A percentile compares a stretch with the other conserved stretches of the same genome.
phyloP scores from a whole-genome alignment of 2,888 invertebrate genomes.

The Leptinotarsa haldemani region DNA sequence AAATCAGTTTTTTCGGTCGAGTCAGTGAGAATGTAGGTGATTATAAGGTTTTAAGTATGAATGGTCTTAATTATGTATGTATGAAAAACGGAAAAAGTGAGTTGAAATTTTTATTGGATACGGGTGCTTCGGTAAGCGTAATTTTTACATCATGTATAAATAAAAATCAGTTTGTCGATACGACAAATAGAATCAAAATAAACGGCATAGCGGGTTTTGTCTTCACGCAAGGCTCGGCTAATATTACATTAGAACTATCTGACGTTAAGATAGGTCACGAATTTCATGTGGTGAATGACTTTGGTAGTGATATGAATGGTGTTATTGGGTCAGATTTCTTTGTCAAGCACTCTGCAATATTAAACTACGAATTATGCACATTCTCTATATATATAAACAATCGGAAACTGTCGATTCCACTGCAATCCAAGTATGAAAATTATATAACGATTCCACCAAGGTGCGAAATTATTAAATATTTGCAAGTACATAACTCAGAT shows the following conservation, averaged over 20 bases:
- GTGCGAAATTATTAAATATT: too few relatives aligned
- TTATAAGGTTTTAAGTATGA: background rate
- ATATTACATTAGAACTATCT: constrained; percentile 31
- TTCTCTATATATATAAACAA: constrained; percentile 26
- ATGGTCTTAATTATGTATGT: constrained; percentile 3
- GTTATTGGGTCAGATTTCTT: constrained; percentile 1
- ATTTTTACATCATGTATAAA: constrained; percentile 27
- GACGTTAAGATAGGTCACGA: constrained; percentile 29
- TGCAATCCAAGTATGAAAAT: constrained; percentile 28
- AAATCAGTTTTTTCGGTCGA: constrained; percentile 6
- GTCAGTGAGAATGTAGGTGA: background rate
- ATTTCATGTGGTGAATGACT: constrained; percentile 32
- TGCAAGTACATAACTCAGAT: too few relatives aligned
- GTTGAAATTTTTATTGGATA: constrained; percentile 30
- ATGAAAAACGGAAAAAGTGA: background rate
- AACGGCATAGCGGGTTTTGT: constrained; percentile 30
- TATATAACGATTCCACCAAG: background rate
- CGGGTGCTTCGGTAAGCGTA: constrained; percentile 28
- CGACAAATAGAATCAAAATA: constrained; percentile 28
- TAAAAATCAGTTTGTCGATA: constrained; percentile 28
- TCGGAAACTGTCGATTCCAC: constrained; percentile 18
- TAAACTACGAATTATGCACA: constrained; percentile 26
- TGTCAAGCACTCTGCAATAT: constrained; percentile 27
- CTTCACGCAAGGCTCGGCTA: constrained; percentile 30
- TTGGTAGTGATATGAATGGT: constrained; percentile 30